These are phyloP conservation scores for Hyppa rectilinea DNA, from an alignment of 2,888 invertebrate genomes.

Conservation along the genomic window DNA sequence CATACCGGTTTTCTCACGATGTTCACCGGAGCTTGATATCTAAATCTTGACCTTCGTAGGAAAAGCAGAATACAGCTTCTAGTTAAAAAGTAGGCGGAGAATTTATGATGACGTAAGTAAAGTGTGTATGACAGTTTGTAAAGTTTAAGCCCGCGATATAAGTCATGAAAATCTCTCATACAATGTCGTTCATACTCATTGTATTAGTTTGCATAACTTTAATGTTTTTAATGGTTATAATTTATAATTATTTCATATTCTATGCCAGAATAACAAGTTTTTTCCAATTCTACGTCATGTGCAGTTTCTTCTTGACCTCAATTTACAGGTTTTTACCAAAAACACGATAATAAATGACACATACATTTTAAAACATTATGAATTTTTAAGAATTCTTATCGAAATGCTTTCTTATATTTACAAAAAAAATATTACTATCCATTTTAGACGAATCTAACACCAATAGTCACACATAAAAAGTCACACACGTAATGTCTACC, in stretches of 20 bases:
- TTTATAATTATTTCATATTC: not conserved
- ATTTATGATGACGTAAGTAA: not conserved
- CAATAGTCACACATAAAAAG: not conserved
- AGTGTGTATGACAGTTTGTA: not conserved
- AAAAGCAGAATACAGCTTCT: not conserved
- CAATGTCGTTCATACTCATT: not conserved
- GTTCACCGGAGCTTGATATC: no score
- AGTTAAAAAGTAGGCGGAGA: not conserved
- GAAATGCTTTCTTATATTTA: not conserved
- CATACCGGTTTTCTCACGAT: no score
- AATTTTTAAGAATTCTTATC: conserved; percentile 19
- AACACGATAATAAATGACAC: conserved; percentile 32
- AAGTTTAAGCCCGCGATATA: not conserved
- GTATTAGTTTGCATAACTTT: not conserved
- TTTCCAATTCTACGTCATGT: conserved; percentile 1
- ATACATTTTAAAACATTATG: conserved; percentile 25
- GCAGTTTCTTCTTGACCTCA: conserved; percentile 42
- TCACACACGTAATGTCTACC: not conserved
- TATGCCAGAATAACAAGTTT: not conserved
- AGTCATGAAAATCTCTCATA: not conserved
- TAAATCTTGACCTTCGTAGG: not conserved
- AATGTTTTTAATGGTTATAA: not conserved
- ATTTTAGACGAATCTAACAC: not conserved
- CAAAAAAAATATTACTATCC: no score
- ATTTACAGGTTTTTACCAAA: conserved; percentile 39